phyloP scores from a whole-genome alignment of 2,888 invertebrate species.

The Hydrotaea diabolus region DNA sequence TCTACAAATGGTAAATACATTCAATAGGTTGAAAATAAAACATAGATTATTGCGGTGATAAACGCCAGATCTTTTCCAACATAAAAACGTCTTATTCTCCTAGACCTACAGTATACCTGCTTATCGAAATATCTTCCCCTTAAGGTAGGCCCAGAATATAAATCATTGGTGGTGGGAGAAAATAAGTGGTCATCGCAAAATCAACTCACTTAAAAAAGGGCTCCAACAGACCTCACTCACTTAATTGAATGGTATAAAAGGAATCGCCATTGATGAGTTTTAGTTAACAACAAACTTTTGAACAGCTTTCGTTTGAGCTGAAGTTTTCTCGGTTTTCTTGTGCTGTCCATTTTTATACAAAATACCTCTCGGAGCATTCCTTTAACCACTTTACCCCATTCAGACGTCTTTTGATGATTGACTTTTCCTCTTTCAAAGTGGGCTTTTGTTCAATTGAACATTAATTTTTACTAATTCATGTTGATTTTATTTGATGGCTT shows the following conservation, averaged over 20 bases:
- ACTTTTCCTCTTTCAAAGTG: not conserved
- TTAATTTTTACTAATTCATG: conserved; percentile 36
- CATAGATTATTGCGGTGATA: too few species aligned
- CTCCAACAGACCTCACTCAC: not conserved
- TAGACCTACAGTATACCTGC: too few species aligned
- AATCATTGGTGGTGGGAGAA: too few species aligned
- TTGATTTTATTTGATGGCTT: conserved; percentile 1
- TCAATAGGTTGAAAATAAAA: too few species aligned
- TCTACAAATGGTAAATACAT: too few species aligned
- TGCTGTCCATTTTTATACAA: not conserved
- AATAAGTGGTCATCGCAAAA: too few species aligned
- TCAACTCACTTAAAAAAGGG: too few species aligned
- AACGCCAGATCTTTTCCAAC: too few species aligned
- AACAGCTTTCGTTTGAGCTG: conserved; percentile 2
- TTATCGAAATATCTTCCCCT: too few species aligned
- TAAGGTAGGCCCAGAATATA: too few species aligned
- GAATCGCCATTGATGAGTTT: not conserved
- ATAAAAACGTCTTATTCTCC: too few species aligned
- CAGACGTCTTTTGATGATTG: not conserved
- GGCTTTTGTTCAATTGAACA: not conserved
- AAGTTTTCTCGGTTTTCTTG: conserved; percentile 6
- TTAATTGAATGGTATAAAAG: not conserved
- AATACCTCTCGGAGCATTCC: not conserved
- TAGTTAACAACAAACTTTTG: conserved; percentile 6
- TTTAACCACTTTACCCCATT: not conserved